Evolutionary conservation across 53 echinoderm and acorn worm genomes (phyloP).

Genomic region (Mesocentrotus franciscanus): DNA sequence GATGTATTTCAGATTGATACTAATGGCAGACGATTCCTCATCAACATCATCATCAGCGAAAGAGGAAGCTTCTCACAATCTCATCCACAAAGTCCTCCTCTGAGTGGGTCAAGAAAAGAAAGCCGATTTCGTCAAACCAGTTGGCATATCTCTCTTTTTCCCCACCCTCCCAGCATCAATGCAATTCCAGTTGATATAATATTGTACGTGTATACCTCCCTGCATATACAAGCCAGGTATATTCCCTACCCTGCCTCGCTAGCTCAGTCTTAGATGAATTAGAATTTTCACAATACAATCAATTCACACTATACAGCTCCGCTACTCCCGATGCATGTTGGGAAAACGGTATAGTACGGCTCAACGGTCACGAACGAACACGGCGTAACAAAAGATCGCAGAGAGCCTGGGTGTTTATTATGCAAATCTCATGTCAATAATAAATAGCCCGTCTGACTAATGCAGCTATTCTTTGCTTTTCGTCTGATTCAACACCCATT

Average conservation of each 20-base stretch:
- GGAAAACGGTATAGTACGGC: constrained; percentile 17
- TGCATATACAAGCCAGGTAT: constrained; percentile 24
- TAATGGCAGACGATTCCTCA: background rate
- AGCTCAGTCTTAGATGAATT: background rate
- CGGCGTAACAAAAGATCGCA: background rate
- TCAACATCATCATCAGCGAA: background rate
- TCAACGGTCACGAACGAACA: constrained; percentile 51
- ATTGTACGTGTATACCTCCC: background rate
- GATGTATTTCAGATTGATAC: background rate
- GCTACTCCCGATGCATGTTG: constrained; percentile 31
- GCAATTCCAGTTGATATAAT: background rate
- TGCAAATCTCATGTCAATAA: constrained; percentile 55
- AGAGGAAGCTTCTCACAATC: background rate
- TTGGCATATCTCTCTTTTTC: background rate
- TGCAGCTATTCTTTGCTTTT: constrained; percentile 22
- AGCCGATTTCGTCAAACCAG: background rate
- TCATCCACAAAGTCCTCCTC: background rate
- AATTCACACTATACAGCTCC: background rate
- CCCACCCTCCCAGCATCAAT: background rate
- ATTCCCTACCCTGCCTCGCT: background rate
- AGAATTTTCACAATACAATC: constrained; percentile 3
- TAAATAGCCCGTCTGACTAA: constrained; percentile 55
- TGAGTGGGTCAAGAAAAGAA: background rate
- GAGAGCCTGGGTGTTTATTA: constrained; percentile 49
- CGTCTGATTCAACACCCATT: constrained; percentile 22